Conservation (phyloP, 1,140 invertebrate species). For the Mercenaria mercenaria region DNA sequence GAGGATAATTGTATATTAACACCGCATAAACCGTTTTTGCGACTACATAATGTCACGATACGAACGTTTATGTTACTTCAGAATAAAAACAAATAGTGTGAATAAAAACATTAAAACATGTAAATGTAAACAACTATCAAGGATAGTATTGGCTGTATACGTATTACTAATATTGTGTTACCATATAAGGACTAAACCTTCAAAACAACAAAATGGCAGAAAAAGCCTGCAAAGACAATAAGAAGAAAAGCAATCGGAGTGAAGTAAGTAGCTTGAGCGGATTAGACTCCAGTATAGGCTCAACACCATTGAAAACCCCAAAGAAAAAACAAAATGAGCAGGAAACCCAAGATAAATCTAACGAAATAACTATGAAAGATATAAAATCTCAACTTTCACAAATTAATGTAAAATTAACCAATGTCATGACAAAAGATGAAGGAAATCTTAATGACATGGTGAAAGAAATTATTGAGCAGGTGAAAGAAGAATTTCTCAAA, state of each 20-base stretch:
- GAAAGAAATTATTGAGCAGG: neutral
- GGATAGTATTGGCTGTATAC: too few relatives aligned
- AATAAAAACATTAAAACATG: too few relatives aligned
- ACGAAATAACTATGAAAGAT: neutral
- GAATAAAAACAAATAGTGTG: too few relatives aligned
- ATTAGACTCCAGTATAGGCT: neutral
- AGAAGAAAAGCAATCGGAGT: neutral
- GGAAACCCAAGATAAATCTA: neutral
- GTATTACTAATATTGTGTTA: too few relatives aligned
- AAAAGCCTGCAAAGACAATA: neutral
- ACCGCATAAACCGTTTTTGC: too few relatives aligned
- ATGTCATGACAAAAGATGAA: constrained; percentile 22
- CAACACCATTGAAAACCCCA: neutral
- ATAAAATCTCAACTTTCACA: neutral
- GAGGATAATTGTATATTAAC: too few relatives aligned
- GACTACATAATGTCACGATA: too few relatives aligned
- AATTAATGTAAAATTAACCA: neutral
- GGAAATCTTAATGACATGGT: neutral
- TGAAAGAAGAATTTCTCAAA: constrained; percentile 26
- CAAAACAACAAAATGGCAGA: too few relatives aligned
- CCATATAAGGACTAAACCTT: too few relatives aligned
- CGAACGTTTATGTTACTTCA: too few relatives aligned
- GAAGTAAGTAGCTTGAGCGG: constrained; percentile 4
- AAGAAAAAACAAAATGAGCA: neutral
- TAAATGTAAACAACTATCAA: too few relatives aligned